Conservation (phyloP, 2,888 invertebrate species). For the Nyleta sp. region DNA sequence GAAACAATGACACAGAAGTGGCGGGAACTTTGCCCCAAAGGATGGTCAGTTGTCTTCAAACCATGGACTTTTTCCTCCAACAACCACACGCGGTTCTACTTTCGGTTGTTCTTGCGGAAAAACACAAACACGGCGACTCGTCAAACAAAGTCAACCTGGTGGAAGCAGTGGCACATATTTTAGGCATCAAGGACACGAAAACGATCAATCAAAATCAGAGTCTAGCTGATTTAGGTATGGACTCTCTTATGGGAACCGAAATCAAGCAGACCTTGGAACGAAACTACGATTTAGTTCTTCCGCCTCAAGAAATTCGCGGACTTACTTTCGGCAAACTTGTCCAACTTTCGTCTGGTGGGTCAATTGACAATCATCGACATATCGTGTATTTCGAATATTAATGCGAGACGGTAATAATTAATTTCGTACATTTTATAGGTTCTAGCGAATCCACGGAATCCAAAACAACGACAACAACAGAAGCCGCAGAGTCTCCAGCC, state of each 20-base stretch:
- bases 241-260: conserved; percentile 99
- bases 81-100: conserved; percentile 92
- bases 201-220: conserved; percentile 90
- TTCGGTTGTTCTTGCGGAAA: conserved; percentile 94
- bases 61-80: conserved; percentile 95
- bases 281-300: conserved; percentile 94
- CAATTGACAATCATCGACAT: conserved; percentile 47
- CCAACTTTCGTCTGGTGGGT: conserved; percentile 83
- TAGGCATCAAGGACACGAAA: conserved; percentile 93
- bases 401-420: too few species aligned
- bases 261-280: conserved; percentile 98
- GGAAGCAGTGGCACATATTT: conserved; percentile 93
- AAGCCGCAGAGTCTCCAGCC: conserved; percentile 71
- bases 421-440: too few species aligned
- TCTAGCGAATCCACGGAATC: too few species aligned
- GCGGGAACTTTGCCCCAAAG: conserved; percentile 98
- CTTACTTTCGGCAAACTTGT: conserved; percentile 91
- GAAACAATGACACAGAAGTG: conserved; percentile 94
- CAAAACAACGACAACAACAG: conserved; percentile 55
- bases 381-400: too few species aligned
- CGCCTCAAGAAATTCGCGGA: conserved; percentile 94
- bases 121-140: conserved; percentile 85
- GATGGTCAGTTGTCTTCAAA: conserved; percentile 95
- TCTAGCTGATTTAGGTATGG: conserved; percentile 98
- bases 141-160: conserved; percentile 87